These are phyloP conservation scores for Caretta caretta DNA, from an alignment of 2,113 vertebrate species.

Conservation along the genomic window DNA sequence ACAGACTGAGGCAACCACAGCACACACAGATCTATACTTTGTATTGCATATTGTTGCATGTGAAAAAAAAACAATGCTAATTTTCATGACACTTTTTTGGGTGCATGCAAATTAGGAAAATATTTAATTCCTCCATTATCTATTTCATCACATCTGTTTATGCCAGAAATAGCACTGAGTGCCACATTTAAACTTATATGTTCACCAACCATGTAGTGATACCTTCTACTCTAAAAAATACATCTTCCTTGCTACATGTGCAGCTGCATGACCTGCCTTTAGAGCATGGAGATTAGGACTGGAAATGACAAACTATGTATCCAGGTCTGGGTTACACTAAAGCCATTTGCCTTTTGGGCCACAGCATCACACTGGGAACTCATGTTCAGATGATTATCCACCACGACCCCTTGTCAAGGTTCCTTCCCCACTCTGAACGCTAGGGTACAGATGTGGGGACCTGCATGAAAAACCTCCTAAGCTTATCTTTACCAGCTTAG, in stretches of 20 bases:
- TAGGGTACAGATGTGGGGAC: no score
- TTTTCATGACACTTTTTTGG: not conserved
- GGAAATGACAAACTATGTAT: not conserved
- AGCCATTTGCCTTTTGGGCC: not conserved
- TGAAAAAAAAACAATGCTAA: not conserved
- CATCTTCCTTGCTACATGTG: not conserved
- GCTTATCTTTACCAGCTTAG: no score
- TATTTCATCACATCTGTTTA: not conserved
- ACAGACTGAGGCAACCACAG: not conserved
- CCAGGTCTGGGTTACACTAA: not conserved
- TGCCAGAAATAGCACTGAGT: not conserved
- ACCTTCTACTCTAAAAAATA: not conserved
- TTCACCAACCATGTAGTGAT: not conserved
- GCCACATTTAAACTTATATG: not conserved
- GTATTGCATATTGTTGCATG: not conserved
- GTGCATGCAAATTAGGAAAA: not conserved
- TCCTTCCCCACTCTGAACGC: no score
- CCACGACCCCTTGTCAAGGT: not conserved
- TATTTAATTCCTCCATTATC: not conserved
- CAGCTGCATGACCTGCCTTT: not conserved
- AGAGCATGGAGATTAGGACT: not conserved
- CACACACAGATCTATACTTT: not conserved
- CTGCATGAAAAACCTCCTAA: no score
- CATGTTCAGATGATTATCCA: not conserved
- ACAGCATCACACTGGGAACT: not conserved